A percentile compares a stretch with the other conserved stretches of the same genome.
Conservation (phyloP, 2,113 vertebrate species). For the Campylomormyrus tamandua region DNA sequence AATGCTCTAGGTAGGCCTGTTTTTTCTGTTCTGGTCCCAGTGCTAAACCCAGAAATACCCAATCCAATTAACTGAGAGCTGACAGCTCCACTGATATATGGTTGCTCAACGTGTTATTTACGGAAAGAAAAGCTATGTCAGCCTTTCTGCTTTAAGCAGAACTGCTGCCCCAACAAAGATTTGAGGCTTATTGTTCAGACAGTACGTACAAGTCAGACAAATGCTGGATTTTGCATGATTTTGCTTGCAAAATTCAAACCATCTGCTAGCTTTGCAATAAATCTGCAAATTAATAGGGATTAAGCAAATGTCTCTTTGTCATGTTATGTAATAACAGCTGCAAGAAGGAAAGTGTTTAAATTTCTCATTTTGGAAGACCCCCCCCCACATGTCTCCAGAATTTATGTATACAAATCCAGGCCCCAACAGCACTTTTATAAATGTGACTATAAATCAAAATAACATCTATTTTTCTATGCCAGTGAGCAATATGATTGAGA, state of each 20-base stretch:
- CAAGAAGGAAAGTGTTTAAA: background rate
- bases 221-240: background rate
- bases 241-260: conserved; percentile 2
- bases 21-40: background rate
- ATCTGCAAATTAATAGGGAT: background rate
- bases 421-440: background rate
- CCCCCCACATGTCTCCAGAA: background rate
- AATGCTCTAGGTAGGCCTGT: background rate
- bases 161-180: background rate
- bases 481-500: background rate
- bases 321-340: background rate
- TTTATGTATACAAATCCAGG: background rate
- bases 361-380: background rate
- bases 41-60: background rate
- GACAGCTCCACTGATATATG: conserved; percentile 10
- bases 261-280: background rate
- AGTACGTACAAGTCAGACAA: background rate
- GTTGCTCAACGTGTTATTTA: conserved; percentile 8
- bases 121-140: background rate
- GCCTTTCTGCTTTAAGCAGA: background rate
- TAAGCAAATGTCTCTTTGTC: background rate
- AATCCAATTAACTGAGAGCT: conserved; percentile 4
- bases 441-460: background rate
- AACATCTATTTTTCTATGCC: background rate
- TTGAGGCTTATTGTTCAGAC: background rate